Evolutionary conservation across 2,888 invertebrate species (phyloP), one percentile per base, ranked within the genome.

Genomic region (Coleophora deauratella): DNA sequence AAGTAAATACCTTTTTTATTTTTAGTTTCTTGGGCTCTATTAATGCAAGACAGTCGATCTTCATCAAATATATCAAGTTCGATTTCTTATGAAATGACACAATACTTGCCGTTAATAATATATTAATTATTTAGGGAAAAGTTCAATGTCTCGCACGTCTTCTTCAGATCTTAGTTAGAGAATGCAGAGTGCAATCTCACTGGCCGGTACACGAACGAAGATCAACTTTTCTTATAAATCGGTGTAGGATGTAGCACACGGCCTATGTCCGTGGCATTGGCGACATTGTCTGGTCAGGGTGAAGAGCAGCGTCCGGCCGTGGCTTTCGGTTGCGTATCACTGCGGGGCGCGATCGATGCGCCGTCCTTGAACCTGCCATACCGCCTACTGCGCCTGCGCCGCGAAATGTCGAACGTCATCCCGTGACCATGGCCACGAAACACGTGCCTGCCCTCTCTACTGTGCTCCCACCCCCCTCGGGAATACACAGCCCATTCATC

Each of bases 371-470:
- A 80, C 82, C 69, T 57, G 62, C 34, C 47, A 54, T 48, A 54
- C 49, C 44, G 44, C 40, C 47, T 47, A 66, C 49, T 63, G 72
- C 80, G 79, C 72, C 76, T 65, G 79, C 71, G 67, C 58, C 51
- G 52, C 49, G 64, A 65, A 72, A 72, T 67, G 66, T 65, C 73
- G 55, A 62, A 80, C 78, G 84, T 84, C 82, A 82, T 66, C 46
- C 56, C 63, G 69, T 70, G 79, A 62, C 80, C 82, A 71, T 78
- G 81, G 76, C 76, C 79, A 70, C 72, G 68, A 70, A 61, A 66
- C 73, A 65, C 70, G 69, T 68, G 70, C 58, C 57, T n/a, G 44
- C 57, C 58, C 57, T 6, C 58, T 56, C 51, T 54, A 49, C 51
- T 47, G 42, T 14, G 27, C 46, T 43, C 31, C 41, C 47, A 35